phyloP scores from a whole-genome alignment of 2,797 vertebrate species.

The Myotis myotis region DNA sequence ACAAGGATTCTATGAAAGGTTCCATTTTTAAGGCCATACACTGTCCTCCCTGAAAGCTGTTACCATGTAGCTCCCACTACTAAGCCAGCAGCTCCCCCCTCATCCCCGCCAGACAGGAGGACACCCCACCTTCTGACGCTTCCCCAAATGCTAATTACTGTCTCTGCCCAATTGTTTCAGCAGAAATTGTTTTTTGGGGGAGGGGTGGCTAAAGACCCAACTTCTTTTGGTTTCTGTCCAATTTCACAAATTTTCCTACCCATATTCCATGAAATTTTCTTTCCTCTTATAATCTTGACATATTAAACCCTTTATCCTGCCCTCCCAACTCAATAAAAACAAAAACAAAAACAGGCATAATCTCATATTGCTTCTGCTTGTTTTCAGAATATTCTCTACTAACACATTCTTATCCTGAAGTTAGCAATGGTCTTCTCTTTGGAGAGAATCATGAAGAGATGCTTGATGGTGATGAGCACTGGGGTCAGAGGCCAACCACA shows the following conservation, averaged over 20 bases:
- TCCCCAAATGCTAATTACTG: neutral
- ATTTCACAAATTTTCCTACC: constrained; percentile 22
- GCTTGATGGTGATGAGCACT: neutral
- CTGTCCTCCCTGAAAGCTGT: neutral
- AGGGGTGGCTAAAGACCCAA: neutral
- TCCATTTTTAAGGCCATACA: neutral
- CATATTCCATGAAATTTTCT: constrained; percentile 8
- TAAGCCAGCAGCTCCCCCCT: neutral
- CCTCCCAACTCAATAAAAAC: neutral
- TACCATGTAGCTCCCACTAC: neutral
- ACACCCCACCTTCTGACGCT: neutral
- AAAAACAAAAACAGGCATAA: neutral
- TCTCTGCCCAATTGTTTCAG: neutral
- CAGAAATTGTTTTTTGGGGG: neutral
- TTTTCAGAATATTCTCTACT: neutral
- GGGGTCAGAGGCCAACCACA: neutral
- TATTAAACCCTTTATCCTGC: neutral
- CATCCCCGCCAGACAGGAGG: neutral
- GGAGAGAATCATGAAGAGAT: neutral
- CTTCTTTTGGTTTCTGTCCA: constrained; percentile 38
- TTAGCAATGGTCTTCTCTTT: neutral
- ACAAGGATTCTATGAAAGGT: neutral
- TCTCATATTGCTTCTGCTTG: neutral
- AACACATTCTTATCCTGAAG: constrained; percentile 42
- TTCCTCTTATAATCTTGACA: constrained; percentile 17